These are phyloP conservation scores for cat (Felis catus) DNA, from an alignment of 2,113 vertebrate species.

Conservation along the genomic window F.catus_Fca126_mat1.0 CM031421.1:75158501-75159000, in stretches of 20 bases:
- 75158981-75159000: background rate
- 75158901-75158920: background rate
- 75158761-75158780: background rate
- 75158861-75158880: background rate
- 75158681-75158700: no score
- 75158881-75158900: background rate
- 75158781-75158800: no score
- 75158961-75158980: background rate
- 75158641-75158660: background rate
- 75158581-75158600: background rate
- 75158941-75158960: background rate
- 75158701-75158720: background rate
- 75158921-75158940: background rate
- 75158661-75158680: background rate
- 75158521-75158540: background rate
- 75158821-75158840: background rate
- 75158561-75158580: background rate
- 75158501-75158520: background rate
- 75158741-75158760: background rate
- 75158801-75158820: background rate
- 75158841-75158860: background rate
- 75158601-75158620: background rate
- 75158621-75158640: accelerated
- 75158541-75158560: background rate
- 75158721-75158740: background rate